A percentile compares a stretch with the other conserved stretches of the same genome.
phyloP scores from a whole-genome alignment of 1,140 invertebrate genomes.

The Acyrthosiphon pisum region DNA sequence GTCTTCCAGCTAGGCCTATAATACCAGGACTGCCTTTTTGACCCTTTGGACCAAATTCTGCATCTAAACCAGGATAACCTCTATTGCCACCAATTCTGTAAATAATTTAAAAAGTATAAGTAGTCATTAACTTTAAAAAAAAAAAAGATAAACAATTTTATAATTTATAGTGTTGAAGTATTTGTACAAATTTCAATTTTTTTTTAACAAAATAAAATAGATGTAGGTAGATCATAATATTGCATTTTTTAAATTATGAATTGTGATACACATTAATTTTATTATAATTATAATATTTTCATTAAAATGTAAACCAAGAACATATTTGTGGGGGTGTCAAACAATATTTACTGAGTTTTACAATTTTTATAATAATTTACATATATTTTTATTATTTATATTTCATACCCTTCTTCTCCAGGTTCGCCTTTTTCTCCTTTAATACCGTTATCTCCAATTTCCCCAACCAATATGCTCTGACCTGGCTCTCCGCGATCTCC shows the following conservation, averaged over 20 bases:
- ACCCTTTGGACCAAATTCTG: slow-evolving; percentile 20
- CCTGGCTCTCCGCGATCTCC: slow-evolving; percentile 62
- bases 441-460: slow-evolving; percentile 59
- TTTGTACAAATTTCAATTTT: too few species aligned
- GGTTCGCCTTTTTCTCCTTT: slow-evolving; percentile 61
- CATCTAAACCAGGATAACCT: slow-evolving; percentile 40
- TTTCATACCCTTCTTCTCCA: slow-evolving; percentile 61
- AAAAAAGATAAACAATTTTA: neutral
- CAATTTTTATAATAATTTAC: neutral
- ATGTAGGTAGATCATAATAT: neutral
- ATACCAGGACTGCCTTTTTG: slow-evolving; percentile 55
- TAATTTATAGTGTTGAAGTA: neutral
- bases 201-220: neutral
- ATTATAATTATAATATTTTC: neutral
- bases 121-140: neutral
- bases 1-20: slow-evolving; percentile 7
- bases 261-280: neutral
- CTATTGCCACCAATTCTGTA: slow-evolving; percentile 10
- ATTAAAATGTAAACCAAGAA: neutral
- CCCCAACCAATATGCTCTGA: slow-evolving; percentile 60
- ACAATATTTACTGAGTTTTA: neutral
- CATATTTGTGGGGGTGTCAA: neutral
- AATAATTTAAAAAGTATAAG: neutral
- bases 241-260: neutral
- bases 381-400: neutral